A percentile compares a stretch with the other conserved stretches of the same genome.
phyloP scores from a whole-genome alignment of 2,888 invertebrate genomes.

The Kuschelorhynchus macadamiae region DNA sequence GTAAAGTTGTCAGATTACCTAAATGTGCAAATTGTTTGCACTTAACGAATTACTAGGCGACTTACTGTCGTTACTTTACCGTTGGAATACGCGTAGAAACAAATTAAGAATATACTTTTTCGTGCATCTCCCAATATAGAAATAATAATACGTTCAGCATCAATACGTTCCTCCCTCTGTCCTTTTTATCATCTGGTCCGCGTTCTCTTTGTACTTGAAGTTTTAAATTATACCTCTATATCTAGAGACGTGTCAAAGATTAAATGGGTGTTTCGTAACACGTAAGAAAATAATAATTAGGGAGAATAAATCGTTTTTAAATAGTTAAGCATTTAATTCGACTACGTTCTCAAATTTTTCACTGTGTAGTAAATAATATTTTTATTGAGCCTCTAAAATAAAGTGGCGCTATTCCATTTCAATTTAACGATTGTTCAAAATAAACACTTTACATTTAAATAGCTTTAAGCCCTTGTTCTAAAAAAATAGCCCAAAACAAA shows the following conservation, averaged over 20 bases:
- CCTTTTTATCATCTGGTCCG: conserved; percentile 23
- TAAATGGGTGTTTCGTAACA: conserved; percentile 62
- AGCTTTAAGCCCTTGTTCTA: too few relatives aligned
- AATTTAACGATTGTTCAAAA: too few relatives aligned
- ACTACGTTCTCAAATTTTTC: conserved; percentile 32
- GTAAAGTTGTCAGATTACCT: too few relatives aligned
- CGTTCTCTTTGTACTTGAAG: conserved; percentile 46
- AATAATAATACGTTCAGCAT: conserved; percentile 37
- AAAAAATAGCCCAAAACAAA: too few relatives aligned
- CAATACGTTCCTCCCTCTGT: conserved; percentile 27
- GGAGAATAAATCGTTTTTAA: conserved; percentile 59
- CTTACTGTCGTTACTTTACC: too few relatives aligned
- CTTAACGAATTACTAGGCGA: too few relatives aligned
- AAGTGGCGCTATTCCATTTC: too few relatives aligned
- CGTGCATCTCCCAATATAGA: conserved; percentile 1
- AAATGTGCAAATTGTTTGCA: too few relatives aligned
- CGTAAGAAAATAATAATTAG: conserved; percentile 62
- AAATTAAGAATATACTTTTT: too few relatives aligned
- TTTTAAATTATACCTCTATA: conserved; percentile 52
- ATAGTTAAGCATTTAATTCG: conserved; percentile 28
- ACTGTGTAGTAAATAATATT: conserved; percentile 7
- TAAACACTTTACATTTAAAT: too few relatives aligned
- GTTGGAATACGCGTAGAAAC: too few relatives aligned
- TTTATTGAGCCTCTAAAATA: not conserved
- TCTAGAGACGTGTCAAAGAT: conserved; percentile 58